Evolutionary conservation across 2,888 invertebrate genomes (phyloP), one percentile per base, ranked within the genome.

Genomic region (Notodonta ziczac): DNA sequence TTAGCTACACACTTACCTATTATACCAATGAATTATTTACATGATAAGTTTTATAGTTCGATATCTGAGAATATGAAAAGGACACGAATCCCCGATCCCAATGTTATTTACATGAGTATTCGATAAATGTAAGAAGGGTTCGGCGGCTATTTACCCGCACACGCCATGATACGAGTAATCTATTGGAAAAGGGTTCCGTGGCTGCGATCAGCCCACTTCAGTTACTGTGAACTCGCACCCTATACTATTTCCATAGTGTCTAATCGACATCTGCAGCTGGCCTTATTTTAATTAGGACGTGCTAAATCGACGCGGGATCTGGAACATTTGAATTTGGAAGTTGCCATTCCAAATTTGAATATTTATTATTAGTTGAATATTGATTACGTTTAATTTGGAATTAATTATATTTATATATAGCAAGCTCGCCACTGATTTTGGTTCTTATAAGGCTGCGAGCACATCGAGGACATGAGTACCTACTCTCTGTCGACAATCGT

Each of bases 81-180:
- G 80, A 83, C 80, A 80, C 71, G 78, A 84, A 85, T 83, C 79
- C 77, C 69, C 71, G 75, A 78, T 78, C 76, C 79, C 78, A 68
- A 80, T 83, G 80, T 86, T 91, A 90, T 91, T 91, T 90, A 89
- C 88, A 90, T 88, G 85, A 82, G 80, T 78, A 82, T 87, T 81
- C 78, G 82, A 87, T 88, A 88, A 87, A 86, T 86, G 83, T 88
- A 81, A 83, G 80, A 80, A 81, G 82, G 84, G 83, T 78, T 78
- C 53, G 69, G 60, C 70, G 74, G 78, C 81, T 85, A 85, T 86
- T 84, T 87, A 84, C 85, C 82, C 83, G 71, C 76, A 74, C 78
- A 73, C 70, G 79, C 78, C 80, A 81, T 85, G 87, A 90, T 88
- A 86, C 81, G 86, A 80, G 88, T 90, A 90, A 91, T 90, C 89